A percentile compares a stretch with the other conserved stretches of the same genome.
Conservation (phyloP, 1,140 invertebrate genomes). For the Anthonomus grandis region DNA sequence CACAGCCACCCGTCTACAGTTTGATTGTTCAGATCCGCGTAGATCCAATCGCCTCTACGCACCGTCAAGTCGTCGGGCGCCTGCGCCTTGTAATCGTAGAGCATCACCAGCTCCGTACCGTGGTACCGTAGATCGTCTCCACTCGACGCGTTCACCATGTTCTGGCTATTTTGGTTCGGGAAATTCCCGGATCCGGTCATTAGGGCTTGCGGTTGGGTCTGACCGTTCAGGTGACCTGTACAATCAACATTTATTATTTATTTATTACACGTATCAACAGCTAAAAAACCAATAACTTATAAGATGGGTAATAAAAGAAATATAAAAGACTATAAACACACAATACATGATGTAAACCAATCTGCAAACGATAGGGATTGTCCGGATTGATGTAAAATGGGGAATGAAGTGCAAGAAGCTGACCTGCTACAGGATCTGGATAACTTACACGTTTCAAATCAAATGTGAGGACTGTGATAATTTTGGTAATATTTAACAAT, state of each 20-base stretch:
- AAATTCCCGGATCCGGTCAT: slow-evolving; percentile 46
- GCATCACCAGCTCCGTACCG: slow-evolving; percentile 87
- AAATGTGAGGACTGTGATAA: too few relatives aligned
- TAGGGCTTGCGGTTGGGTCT: slow-evolving; percentile 44
- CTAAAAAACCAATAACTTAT: too few relatives aligned
- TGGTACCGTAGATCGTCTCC: slow-evolving; percentile 66
- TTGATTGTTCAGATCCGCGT: slow-evolving; percentile 89
- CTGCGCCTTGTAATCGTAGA: slow-evolving; percentile 94
- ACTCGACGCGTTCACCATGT: slow-evolving; percentile 39
- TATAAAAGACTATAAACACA: too few relatives aligned
- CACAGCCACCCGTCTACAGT: slow-evolving; percentile 93
- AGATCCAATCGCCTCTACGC: slow-evolving; percentile 88
- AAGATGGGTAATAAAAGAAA: too few relatives aligned
- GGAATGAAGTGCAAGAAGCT: too few relatives aligned
- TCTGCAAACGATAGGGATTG: too few relatives aligned
- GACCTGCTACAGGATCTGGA: too few relatives aligned
- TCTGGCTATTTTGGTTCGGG: slow-evolving; percentile 33
- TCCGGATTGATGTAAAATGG: too few relatives aligned
- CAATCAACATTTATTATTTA: slow-evolving; percentile 18
- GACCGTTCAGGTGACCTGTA: slow-evolving; percentile 49
- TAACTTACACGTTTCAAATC: too few relatives aligned
- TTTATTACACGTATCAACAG: too few relatives aligned
- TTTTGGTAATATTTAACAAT: too few relatives aligned
- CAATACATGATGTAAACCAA: too few relatives aligned
- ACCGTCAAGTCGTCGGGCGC: slow-evolving; percentile 89